Conservation (phyloP, 2,113 vertebrate genomes). For the Andinoacara biseriatus region DNA sequence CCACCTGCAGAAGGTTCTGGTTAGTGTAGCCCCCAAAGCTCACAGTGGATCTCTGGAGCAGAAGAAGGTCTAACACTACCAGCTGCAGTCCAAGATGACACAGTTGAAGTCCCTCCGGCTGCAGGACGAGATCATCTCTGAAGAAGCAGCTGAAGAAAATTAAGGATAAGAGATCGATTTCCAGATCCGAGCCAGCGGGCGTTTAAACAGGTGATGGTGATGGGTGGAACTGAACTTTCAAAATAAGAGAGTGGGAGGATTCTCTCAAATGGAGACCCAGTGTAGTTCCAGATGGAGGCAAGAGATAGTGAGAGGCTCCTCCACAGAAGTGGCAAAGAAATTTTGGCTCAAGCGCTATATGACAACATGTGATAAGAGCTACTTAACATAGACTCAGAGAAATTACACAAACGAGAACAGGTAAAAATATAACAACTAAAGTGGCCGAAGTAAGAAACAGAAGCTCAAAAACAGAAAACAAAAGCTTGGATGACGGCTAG, state of each 20-base stretch:
- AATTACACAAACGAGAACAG: neutral
- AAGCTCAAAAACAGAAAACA: neutral
- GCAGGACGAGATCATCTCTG: neutral
- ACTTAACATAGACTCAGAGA: neutral
- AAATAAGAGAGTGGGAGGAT: neutral
- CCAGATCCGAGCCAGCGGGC: neutral
- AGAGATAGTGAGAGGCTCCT: accelerated
- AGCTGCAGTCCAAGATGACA: neutral
- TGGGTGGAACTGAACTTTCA: neutral
- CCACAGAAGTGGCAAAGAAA: neutral
- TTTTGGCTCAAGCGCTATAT: accelerated
- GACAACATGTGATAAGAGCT: neutral
- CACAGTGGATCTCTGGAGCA: neutral
- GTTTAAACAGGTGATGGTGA: neutral
- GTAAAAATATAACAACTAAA: neutral
- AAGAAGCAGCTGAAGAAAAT: accelerated
- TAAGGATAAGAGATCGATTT: neutral
- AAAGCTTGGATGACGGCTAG: neutral
- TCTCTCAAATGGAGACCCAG: neutral
- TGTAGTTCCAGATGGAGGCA: neutral
- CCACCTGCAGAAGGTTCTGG: neutral
- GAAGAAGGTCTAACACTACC: neutral
- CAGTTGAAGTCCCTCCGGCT: neutral
- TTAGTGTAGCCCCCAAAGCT: neutral
- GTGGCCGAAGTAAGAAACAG: neutral